Evolutionary conservation across 2,888 invertebrate species (phyloP), one percentile per base, ranked within the genome.

Genomic region (Drosophila sordidula): DNA sequence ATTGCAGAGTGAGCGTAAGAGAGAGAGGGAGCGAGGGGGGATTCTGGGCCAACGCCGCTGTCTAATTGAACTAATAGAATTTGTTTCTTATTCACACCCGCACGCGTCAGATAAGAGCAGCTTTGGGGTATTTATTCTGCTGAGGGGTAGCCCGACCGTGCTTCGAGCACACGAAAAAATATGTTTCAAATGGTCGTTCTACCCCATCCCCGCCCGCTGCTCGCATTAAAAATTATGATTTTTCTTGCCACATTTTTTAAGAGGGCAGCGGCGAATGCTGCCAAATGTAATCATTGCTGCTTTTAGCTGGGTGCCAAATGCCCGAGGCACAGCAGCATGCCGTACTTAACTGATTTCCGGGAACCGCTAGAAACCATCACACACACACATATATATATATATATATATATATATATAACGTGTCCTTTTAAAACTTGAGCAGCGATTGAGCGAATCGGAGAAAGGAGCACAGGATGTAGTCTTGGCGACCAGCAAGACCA

Each of bases 341-440:
- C 65, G 75, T 84, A 79, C 85, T 84, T 81, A 87, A 82, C 84
- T 84, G 85, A 87, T 85, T 85, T 87, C 84, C 74, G 63, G 72
- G 70, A 80, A 84, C 75, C 69, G 63, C 68, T 54, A 39, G 45
- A 56, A 50, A 42, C 26, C 39, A 54, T 49, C 56, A 63, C 51
- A 66, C 42, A 41, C 14, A 47, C 32, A 51, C 18, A 54, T 57
- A 67, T 41, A 55, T 1, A 54, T 58, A 59, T 47, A 66, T 41
- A 39, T 9, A 44, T 12, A 41, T 34, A 56, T 32, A 54, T 47
- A 22, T 34, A 9, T 34, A 47, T 32, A 12, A 42, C 39, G 41
- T 45, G 52, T 52, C 54, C 45, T 62, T 62, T 51, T 29, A 42
- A 29, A 57, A 56, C 34, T 55, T 39, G 59, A 46, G 44, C 42